Base-by-base conservation (phyloP, 2,797 vertebrate species). In the Notoglanidium macrostoma region DNA sequence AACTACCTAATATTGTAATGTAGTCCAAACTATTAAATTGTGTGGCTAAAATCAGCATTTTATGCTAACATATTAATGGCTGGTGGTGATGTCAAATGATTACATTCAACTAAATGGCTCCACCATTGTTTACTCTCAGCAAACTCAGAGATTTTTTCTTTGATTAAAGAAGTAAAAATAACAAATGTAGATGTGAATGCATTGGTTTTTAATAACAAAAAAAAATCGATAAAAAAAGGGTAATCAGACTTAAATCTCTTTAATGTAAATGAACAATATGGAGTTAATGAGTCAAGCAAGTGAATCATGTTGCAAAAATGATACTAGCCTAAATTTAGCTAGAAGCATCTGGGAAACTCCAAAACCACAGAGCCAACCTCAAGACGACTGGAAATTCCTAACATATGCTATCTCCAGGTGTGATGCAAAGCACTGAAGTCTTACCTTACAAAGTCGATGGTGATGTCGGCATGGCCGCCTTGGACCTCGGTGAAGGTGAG, bases 381-480 rank as follows among this genome's bases (percentile, higher is more conserved):
- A 85, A 83, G 68, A 49, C 46, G 49, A 72, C 55, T 51, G n/a
- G 67, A 84, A 84, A 79, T 74, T 84, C 76, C 85, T 17, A 44
- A 44, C 44, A 68, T 32, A 46, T 87, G 61, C 70, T 78, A 19
- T 26, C 78, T 29, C 57, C 55, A 35, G 35, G 26, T 21, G 54
- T 84, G 74, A 55, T 40, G 63, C 51, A 74, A 57, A 79, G 17
- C 21, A 59, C 11, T 3, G 32, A n/a, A 51, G 57, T 15, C 29
- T 94, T 91, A 99, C 98, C 98, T 96, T 2, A 95, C 95, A 91
- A 99, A 99, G 90, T 99, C 97, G 0, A 99, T 98, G 92, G 94
- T 94, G 15, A 99, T 99, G 94, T 99, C 98, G 0, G 97, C 96
- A 1, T 91, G 95, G 74, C 97, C 96, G 19, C 95, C 93, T 35